Evolutionary conservation across 2,113 vertebrate genomes (phyloP).

Genomic region (Coptodon bakossiorum): DNA sequence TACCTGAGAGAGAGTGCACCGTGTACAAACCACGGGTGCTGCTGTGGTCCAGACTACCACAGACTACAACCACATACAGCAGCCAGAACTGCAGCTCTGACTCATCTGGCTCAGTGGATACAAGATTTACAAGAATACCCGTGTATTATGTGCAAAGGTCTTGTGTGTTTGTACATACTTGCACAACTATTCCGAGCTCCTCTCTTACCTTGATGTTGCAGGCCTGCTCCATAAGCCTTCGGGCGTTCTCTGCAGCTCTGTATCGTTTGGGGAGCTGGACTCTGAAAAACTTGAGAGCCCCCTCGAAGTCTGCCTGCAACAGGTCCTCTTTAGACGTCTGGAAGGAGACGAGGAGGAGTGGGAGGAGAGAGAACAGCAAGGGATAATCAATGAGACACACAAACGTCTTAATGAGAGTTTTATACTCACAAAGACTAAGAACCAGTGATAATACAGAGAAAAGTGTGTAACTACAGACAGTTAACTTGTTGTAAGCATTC

Average conservation of each 20-base stretch:
- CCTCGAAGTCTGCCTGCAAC: conserved; percentile 97
- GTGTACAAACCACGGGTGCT: background rate
- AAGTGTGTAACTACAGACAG: background rate
- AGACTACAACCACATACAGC: background rate
- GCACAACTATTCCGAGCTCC: background rate
- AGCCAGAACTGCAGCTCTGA: background rate
- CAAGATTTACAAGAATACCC: background rate
- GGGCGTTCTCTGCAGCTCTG: conserved; percentile 94
- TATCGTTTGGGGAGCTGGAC: conserved; percentile 98
- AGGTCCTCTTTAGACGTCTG: conserved; percentile 98
- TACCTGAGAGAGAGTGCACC: background rate
- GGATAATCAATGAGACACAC: background rate
- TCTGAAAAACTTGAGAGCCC: conserved; percentile 97
- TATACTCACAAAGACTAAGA: background rate
- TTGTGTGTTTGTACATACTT: background rate
- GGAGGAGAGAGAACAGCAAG: background rate
- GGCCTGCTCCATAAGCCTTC: conserved; percentile 95
- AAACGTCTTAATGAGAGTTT: background rate
- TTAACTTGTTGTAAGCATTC: background rate
- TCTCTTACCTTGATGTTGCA: conserved; percentile 95
- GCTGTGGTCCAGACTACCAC: background rate
- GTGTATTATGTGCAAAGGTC: background rate
- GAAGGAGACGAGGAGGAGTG: background rate
- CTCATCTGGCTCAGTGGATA: background rate
- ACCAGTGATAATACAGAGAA: background rate